Percentiles rank a stretch among this genome's conserved stretches.
Evolutionary conservation across 2,888 invertebrate species (phyloP).

Genomic region (Luffia ferchaultella): DNA sequence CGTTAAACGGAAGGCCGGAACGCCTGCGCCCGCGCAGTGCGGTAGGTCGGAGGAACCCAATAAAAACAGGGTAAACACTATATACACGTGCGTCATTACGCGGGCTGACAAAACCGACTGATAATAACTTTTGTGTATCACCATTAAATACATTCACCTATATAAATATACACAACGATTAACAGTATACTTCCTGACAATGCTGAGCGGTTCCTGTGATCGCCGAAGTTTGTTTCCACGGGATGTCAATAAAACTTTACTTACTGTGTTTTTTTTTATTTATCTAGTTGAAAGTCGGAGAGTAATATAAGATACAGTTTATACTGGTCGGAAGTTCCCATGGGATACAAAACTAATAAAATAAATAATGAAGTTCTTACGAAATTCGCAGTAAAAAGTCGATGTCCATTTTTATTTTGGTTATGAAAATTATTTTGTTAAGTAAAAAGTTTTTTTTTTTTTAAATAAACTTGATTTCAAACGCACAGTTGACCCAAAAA

Average conservation of each 20-base stretch:
- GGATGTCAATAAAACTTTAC: not conserved
- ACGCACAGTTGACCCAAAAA: not conserved
- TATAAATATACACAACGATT: not conserved
- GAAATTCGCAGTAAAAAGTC: not conserved
- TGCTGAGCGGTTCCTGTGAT: no score
- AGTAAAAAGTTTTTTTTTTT: not conserved
- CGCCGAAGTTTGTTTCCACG: not conserved
- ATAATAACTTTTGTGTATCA: not conserved
- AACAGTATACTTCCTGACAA: no score
- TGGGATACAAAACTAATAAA: no score
- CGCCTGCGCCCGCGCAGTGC: not conserved
- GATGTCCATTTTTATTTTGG: not conserved
- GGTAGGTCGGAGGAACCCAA: slow-evolving; percentile 5
- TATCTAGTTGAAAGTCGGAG: no score
- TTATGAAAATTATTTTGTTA: not conserved
- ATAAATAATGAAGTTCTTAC: no score
- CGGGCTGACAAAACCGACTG: not conserved
- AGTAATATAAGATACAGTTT: no score
- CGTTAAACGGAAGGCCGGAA: not conserved
- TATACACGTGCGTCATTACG: slow-evolving; percentile 28
- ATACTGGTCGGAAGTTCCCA: no score
- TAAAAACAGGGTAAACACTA: slow-evolving; percentile 23
- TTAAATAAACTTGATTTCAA: not conserved
- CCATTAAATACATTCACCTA: not conserved
- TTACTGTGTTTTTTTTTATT: not conserved